Evolutionary conservation across 2,888 invertebrate species (phyloP), one percentile per base, ranked within the genome.

Genomic region (Sinelater perroti): DNA sequence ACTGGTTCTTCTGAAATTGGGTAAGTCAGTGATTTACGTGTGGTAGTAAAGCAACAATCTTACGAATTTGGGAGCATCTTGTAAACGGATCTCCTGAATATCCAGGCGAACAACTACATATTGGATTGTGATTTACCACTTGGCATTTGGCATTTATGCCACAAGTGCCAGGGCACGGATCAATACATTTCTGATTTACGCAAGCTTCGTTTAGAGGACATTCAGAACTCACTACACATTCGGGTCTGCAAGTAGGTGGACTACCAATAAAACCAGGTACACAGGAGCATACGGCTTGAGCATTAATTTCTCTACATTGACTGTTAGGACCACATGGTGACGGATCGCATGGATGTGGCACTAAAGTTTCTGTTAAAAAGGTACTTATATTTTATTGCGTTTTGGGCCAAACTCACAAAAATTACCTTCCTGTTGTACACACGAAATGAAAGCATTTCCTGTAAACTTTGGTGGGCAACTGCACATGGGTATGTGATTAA

Each of bases 401-500:
- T 36, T 16, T 31, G 31, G 11, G 11, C 7, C 5, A 1, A 38
- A 3, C 20, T 10, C 1, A 42, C 1, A 33, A 11, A 11, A 8
- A 10, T 10, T 78, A 84, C 84, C 82, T 79, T 79, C 81, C 30
- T 85, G 73, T 3, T 82, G 81, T 60, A 79, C 81, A 70, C 90
- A 90, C 62, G 83, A 80, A 55, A 88, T 80, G 77, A 90, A 85
- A 35, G 91, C 88, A 76, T 90, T 88, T 67, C 91, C 92, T 21
- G 83, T 80, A 73, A 83, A 87, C 69, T 84, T 86, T 18, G 79
- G 75, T n/a, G 87, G 85, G 74, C 92, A 93, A 33, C 83, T 84
- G 70, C 93, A 93, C 68, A 86, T 85, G 5, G 92, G 89, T 72
- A 89, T 85, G 70, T 93, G 92, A 70, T 88, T 89, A 26, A 87